Evolutionary conservation across 1,140 invertebrate genomes (phyloP), one percentile per base, ranked within the genome.

Genomic region (Grapholita molesta): DNA sequence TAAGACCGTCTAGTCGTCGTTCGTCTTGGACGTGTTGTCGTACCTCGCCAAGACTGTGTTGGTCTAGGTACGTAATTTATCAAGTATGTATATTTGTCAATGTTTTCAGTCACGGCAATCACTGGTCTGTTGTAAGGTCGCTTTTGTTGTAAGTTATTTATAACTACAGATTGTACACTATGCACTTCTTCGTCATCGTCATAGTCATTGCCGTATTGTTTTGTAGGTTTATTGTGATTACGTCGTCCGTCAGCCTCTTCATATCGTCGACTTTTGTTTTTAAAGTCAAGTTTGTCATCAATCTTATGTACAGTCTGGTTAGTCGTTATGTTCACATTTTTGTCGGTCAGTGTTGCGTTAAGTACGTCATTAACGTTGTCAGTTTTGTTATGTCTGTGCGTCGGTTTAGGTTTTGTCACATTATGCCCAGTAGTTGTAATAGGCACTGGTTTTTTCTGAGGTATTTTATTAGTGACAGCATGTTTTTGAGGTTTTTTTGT

Each of bases 271-370:
- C 75, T 89, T 79, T 89, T 92, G 67, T 87, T 88, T 76, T 82
- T 91, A 85, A 93, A 93, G 83, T 93, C 92, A 30, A 93, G 80
- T 91, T 93, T 93, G 67, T 93, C 92, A 70, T 93, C 85, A 76
- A 91, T 89, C 23, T 78, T 83, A 66, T 83, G 81, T 70, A 83
- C 70, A 57, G 83, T 85, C 42, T 65, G 66, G 80, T 82, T 21
- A 73, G 72, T 77, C 75, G 25, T 67, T 38, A 24, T 80, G 67
- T 52, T 73, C 32, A 38, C 28, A 42, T 69, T 65, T 70, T 70
- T 64, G 66, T 73, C 32, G 68, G 74, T 30, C 67, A 70, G 33
- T 72, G 68, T 69, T 8, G 69, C 11, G 65, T 28, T 67, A 8
- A 67, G 35, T 52, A 38, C 65, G 25, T 68, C 55, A 69, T 66